A percentile compares a stretch with the other conserved stretches of the same genome.
Conservation (phyloP, 2,888 invertebrate species). For the Heliconius hortense region DNA sequence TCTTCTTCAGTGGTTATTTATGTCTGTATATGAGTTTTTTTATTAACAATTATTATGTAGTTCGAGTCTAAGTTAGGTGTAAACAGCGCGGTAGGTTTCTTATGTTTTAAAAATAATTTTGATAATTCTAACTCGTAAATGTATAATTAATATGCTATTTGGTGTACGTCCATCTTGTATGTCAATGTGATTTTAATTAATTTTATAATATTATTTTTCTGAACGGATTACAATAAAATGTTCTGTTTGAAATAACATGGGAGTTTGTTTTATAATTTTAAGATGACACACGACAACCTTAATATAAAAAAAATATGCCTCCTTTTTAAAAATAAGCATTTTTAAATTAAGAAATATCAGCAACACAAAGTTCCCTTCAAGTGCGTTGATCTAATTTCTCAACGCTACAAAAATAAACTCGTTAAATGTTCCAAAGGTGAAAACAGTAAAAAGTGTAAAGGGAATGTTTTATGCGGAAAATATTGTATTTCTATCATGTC, state of each 20-base stretch:
- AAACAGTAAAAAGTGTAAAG: conserved; percentile 42
- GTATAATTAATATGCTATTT: conserved; percentile 74
- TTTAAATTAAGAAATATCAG: conserved; percentile 20
- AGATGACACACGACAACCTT: conserved; percentile 20
- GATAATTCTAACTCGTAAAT: conserved; percentile 73
- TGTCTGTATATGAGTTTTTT: conserved; percentile 80
- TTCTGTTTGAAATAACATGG: conserved; percentile 78
- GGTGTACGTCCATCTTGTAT: conserved; percentile 81
- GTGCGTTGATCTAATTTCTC: conserved; percentile 22
- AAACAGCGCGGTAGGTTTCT: conserved; percentile 64
- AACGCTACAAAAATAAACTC: conserved; percentile 46
- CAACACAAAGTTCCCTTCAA: conserved; percentile 23
- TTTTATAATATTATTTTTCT: conserved; percentile 77
- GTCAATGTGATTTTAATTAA: conserved; percentile 79
- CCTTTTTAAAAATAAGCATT: conserved; percentile 1
- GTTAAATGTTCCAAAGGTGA: conserved; percentile 48
- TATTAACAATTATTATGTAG: conserved; percentile 64
- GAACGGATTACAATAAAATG: conserved; percentile 82
- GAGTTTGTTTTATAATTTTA: conserved; percentile 57
- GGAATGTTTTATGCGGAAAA: conserved; percentile 49
- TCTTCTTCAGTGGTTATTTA: conserved; percentile 63
- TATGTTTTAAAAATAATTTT: conserved; percentile 61
- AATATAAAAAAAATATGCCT: neutral
- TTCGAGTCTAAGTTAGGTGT: conserved; percentile 76
- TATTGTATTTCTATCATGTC: conserved; percentile 76